phyloP scores from a whole-genome alignment of 2,113 vertebrate genomes.

The Oreochromis spilurus region DNA sequence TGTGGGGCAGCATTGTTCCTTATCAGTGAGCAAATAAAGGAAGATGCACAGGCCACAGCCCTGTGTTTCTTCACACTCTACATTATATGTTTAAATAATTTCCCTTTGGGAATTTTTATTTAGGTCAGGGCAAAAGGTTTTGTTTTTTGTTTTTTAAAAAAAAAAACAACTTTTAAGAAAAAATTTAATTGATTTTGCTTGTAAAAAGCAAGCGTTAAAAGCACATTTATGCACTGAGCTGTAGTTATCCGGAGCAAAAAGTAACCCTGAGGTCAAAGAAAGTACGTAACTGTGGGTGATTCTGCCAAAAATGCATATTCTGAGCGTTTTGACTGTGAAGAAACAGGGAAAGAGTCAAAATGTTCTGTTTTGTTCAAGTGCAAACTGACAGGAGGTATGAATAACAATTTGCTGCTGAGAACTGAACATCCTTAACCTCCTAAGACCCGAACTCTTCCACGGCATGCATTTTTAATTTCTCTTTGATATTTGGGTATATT shows the following conservation, averaged over 20 bases:
- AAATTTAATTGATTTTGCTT: background rate
- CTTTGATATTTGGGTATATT: too few relatives aligned
- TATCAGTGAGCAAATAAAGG: background rate
- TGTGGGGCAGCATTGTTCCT: background rate
- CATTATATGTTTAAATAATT: background rate
- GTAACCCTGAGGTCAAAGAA: background rate
- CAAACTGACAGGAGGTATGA: background rate
- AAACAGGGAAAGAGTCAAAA: background rate
- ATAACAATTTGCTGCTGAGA: background rate
- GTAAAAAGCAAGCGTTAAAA: background rate
- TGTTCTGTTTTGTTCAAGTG: background rate
- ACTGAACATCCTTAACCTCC: background rate
- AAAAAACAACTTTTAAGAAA: background rate
- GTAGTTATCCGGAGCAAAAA: background rate
- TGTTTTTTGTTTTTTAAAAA: too few relatives aligned
- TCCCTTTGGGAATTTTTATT: background rate
- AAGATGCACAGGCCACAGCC: background rate
- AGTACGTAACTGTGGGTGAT: background rate
- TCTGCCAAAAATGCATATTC: background rate
- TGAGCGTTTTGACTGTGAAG: background rate
- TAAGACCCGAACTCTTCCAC: too few relatives aligned
- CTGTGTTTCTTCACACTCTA: background rate
- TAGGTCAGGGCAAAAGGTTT: background rate
- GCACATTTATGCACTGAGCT: background rate
- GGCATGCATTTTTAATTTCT: too few relatives aligned